Conservation (phyloP, 53 echinoderm and acorn worm genomes). For the Paelopatides confundens region DNA sequence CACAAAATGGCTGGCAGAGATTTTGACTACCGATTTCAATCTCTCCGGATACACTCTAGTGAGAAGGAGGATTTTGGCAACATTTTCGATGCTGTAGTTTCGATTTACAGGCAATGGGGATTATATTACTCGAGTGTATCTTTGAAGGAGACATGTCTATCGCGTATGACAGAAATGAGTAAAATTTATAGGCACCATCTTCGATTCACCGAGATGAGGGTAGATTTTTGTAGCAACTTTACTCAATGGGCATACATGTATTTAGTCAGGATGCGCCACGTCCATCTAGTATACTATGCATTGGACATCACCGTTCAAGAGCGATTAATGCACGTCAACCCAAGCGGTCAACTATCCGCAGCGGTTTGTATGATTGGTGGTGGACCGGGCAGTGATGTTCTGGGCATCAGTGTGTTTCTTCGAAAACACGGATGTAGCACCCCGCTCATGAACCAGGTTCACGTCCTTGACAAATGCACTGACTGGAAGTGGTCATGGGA, state of each 20-base stretch:
- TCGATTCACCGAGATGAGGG: background rate
- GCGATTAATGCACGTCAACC: background rate
- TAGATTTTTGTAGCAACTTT: background rate
- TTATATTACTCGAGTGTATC: too few species aligned
- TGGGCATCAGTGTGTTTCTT: background rate
- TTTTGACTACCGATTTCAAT: background rate
- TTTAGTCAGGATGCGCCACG: constrained; percentile 18
- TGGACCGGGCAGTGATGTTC: constrained; percentile 44
- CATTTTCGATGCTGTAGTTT: background rate
- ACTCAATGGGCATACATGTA: constrained; percentile 32
- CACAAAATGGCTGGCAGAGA: background rate
- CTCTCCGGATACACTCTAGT: background rate
- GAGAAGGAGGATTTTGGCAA: background rate
- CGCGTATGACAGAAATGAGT: background rate
- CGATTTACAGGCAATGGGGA: background rate
- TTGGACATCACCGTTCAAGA: background rate
- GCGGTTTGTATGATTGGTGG: constrained; percentile 25
- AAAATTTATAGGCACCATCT: background rate
- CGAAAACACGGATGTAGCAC: background rate
- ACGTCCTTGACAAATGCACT: constrained; percentile 6
- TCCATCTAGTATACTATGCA: constrained; percentile 12
- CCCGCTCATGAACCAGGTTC: background rate
- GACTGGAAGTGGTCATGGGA: constrained; percentile 4
- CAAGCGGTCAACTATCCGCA: background rate
- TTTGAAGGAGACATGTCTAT: background rate